phyloP scores from a whole-genome alignment of 2,888 invertebrate genomes.

The Drosophila aldrichi region DNA sequence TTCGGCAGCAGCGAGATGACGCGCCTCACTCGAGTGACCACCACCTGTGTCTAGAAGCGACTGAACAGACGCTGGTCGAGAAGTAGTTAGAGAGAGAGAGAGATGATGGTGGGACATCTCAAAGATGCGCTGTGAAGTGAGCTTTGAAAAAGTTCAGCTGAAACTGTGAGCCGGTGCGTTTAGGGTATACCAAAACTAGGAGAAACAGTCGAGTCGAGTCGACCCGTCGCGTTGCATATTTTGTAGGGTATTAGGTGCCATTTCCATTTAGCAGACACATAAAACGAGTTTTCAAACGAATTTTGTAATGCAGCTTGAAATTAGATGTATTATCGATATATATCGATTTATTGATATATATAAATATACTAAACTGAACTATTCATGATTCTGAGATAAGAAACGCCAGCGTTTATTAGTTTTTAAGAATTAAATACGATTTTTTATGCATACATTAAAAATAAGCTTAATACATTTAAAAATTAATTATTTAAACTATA shows the following conservation, averaged over 20 bases:
- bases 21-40: conserved; percentile 83
- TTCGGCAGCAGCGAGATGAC: conserved; percentile 85
- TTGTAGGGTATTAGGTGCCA: conserved; percentile 41
- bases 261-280: conserved; percentile 29
- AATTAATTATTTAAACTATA: not conserved
- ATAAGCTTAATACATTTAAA: not conserved
- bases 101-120: conserved; percentile 10
- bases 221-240: conserved; percentile 11
- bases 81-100: not conserved
- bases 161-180: conserved; percentile 38
- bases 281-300: conserved; percentile 22
- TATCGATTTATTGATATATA: not conserved
- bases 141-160: conserved; percentile 58
- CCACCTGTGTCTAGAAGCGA: conserved; percentile 82
- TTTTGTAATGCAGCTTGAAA: conserved; percentile 5
- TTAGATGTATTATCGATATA: not conserved
- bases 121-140: conserved; percentile 26
- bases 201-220: conserved; percentile 12
- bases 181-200: conserved; percentile 24
- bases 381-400: conserved; percentile 46
- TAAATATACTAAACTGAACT: conserved; percentile 15
- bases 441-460: conserved; percentile 30
- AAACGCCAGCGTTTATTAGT: conserved; percentile 55
- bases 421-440: conserved; percentile 34
- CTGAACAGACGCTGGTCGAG: not conserved